Evolutionary conservation across 2,113 vertebrate genomes (phyloP), one percentile per base, ranked within the genome.

Genomic region (Rhipidura dahli): DNA sequence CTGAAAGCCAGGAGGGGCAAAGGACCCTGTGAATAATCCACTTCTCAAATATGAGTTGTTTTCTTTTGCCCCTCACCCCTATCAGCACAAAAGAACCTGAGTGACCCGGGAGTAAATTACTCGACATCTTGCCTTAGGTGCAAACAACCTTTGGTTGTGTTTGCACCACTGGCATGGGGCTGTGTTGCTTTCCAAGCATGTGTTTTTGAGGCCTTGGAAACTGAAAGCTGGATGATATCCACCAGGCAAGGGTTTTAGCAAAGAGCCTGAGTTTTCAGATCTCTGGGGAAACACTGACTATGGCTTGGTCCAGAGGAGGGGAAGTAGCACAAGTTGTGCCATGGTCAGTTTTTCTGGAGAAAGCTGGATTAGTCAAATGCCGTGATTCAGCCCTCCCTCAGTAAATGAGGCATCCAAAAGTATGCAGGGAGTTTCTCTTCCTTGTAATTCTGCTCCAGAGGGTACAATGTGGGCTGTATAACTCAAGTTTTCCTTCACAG

Each of bases 231-330:
- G 84, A 63, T n/a, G 18, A 12, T 26, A 27, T 54, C 75, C 87
- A 70, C 50, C 54, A 77, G 45, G 50, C 81, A 49, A 83, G 59
- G 20, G 30, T 54, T 80, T 61, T 6, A 87, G 57, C 40, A 40
- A 50, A 94, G 42, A 9, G 12, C 33, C 69, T 31, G 70, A 59
- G 47, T 83, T 90, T 80, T 80, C 47, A 50, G 24, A 4, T 71
- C 51, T 50, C 57, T 0, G 0, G 63, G 79, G 69, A 84, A 54
- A 40, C 14, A 8, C 33, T 13, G 33, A 5, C 31, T 35, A 0
- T 53, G 78, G 57, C 66, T 80, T 59, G 40, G 49, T 91, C 50
- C 57, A 50, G 63, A 88, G 66, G 51, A 80, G 33, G 35, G 33
- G 63, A 80, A 91, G 47, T 13, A 83, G 31, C 31, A 65, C 66